Evolutionary conservation across 2,797 vertebrate genomes (phyloP), one percentile per base, ranked within the genome.

Genomic region (Bradypodion ventrale): DNA sequence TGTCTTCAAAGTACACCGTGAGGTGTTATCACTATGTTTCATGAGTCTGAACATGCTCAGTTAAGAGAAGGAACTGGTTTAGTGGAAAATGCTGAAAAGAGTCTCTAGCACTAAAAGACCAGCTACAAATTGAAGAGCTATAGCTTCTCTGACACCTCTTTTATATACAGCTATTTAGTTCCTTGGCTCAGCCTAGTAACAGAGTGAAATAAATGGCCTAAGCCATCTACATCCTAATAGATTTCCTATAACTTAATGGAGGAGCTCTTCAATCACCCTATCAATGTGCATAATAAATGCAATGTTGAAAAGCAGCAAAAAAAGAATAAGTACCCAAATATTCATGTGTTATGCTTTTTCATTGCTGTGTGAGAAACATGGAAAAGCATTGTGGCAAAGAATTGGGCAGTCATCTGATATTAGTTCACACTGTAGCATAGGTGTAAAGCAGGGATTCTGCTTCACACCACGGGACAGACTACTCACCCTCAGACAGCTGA

Each of bases 191-290:
- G 49, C 56, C 70, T 79, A 23, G 62, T 77, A 82, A 77, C 25
- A 46, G 75, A 8, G 37, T 87, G 46, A 87, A 83, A 79, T 68
- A 87, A 83, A 87, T 79, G 69, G 40, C 35, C 70, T 73, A 46
- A 62, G 25, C 81, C 75, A 66, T 74, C 69, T 75, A 69, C 60
- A 68, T 49, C 70, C 76, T 75, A 69, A 87, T 83, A 83, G 76
- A 81, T 85, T 83, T 79, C 70, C 81, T 87, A 83, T 75, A 79
- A 83, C 60, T 46, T 74, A 49, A 83, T 80, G 52, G 49, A 76
- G 65, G 56, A 76, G 73, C 40, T 85, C 44, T 83, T 69, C 70
- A 83, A 87, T 75, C 72, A 80, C 27, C 62, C 49, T 32, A 83
- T 87, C 80, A 79, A 79, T 87, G 52, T 75, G 63, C 77, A 75